These are phyloP conservation scores for Coenonympha arcania DNA, from an alignment of 2,888 invertebrate genomes.

Conservation along the genomic window DNA sequence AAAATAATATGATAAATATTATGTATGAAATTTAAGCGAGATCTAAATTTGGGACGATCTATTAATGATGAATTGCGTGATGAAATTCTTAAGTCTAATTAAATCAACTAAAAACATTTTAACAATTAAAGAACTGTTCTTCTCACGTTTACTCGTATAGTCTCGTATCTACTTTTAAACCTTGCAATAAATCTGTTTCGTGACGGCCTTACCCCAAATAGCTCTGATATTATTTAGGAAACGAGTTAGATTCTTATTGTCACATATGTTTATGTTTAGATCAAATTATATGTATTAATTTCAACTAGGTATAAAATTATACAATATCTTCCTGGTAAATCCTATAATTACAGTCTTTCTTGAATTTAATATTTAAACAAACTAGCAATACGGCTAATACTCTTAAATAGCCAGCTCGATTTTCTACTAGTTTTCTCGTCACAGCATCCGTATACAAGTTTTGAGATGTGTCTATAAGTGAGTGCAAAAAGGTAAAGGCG, in stretches of 20 bases:
- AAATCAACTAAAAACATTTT: too few species aligned
- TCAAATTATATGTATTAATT: too few species aligned
- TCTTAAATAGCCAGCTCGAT: background rate
- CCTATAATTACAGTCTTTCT: too few species aligned
- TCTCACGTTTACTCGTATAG: background rate
- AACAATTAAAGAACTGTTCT: background rate
- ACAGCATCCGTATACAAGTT: constrained; percentile 9
- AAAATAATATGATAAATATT: too few species aligned
- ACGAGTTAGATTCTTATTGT: constrained; percentile 27
- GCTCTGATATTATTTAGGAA: constrained; percentile 36
- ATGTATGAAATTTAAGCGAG: too few species aligned
- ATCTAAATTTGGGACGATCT: too few species aligned
- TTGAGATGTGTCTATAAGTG: constrained; percentile 3
- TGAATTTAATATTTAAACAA: too few species aligned
- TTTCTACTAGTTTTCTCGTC: constrained; percentile 9
- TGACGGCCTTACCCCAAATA: constrained; percentile 33
- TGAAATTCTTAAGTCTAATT: too few species aligned
- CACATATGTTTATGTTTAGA: too few species aligned
- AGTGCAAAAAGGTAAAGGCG: constrained; percentile 12
- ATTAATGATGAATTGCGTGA: too few species aligned
- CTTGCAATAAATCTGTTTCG: constrained; percentile 7
- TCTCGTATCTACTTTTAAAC: background rate
- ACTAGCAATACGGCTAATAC: background rate
- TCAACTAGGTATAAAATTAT: too few species aligned
- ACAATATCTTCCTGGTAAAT: too few species aligned